phyloP scores from a whole-genome alignment of 2,797 vertebrate genomes.

The Tinamus major region DNA sequence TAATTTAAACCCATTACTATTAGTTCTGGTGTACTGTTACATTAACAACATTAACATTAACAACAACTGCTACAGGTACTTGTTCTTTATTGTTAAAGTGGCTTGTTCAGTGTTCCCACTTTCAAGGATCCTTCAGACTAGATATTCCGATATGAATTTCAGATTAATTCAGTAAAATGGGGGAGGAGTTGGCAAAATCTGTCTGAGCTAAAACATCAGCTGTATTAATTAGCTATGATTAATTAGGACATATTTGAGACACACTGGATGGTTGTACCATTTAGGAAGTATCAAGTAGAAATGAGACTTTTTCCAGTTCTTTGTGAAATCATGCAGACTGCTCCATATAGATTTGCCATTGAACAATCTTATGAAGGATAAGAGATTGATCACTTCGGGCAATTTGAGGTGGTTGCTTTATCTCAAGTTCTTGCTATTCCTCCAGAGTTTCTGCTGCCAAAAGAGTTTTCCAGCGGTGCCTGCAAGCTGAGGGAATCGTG shows the following conservation, averaged over 20 bases:
- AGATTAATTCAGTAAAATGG: slow-evolving; percentile 9
- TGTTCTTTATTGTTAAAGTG: slow-evolving; percentile 30
- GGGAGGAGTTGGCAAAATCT: not conserved
- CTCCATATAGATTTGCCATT: not conserved
- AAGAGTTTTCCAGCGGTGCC: not conserved
- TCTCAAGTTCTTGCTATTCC: not conserved
- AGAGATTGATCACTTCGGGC: not conserved
- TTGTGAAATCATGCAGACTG: not conserved
- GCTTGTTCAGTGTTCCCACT: slow-evolving; percentile 23
- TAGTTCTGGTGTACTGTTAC: slow-evolving; percentile 1
- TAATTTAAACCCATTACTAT: slow-evolving; percentile 29
- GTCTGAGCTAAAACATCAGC: slow-evolving; percentile 2
- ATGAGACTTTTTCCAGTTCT: not conserved
- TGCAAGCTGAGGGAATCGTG: fast-evolving
- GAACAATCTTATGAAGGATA: not conserved
- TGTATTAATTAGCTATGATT: not conserved
- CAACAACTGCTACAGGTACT: not conserved
- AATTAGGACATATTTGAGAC: not conserved
- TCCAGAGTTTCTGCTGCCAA: not conserved
- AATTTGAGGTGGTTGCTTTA: not conserved
- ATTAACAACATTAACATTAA: not conserved
- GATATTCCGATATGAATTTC: not conserved
- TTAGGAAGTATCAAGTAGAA: slow-evolving; percentile 4
- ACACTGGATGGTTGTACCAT: not conserved
- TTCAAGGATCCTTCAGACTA: slow-evolving; percentile 9